Conservation (phyloP, 2,113 vertebrate species). For the Notothenia rossii region DNA sequence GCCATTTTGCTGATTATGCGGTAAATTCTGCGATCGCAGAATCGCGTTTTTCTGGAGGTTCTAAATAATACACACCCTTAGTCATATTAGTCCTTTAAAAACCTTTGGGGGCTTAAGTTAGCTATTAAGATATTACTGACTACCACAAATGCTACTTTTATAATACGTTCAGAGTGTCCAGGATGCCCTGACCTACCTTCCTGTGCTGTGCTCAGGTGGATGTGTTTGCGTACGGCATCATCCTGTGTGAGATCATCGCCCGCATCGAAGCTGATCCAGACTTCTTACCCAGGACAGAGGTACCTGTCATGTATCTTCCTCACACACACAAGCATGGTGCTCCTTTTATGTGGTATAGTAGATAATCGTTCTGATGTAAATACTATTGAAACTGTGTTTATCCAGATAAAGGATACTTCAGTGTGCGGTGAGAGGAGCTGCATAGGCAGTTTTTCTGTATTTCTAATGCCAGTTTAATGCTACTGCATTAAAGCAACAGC, state of each 20-base stretch:
- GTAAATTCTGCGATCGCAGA: no score
- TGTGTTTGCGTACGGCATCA: constrained; percentile 94
- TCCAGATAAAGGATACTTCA: neutral
- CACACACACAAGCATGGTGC: neutral
- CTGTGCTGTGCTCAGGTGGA: constrained; percentile 73
- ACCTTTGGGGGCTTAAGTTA: no score
- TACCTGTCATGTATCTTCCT: constrained; percentile 53
- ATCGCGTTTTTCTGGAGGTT: no score
- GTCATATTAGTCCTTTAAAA: no score
- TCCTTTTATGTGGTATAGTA: neutral
- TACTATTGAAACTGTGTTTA: neutral
- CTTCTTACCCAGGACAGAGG: constrained; percentile 94
- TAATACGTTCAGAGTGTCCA: no score
- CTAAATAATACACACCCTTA: no score
- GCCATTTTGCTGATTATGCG: no score
- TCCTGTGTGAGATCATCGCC: constrained; percentile 95
- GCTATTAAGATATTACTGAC: no score
- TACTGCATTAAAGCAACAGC: neutral
- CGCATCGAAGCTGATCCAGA: constrained; percentile 95
- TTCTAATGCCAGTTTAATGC: no score
- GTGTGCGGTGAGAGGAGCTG: no score
- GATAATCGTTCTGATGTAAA: neutral
- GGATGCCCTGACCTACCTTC: neutral
- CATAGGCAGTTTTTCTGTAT: neutral
- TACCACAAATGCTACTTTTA: no score